Conservation (phyloP, 2,113 vertebrate species). For the Rhodinocichla rosea region DNA sequence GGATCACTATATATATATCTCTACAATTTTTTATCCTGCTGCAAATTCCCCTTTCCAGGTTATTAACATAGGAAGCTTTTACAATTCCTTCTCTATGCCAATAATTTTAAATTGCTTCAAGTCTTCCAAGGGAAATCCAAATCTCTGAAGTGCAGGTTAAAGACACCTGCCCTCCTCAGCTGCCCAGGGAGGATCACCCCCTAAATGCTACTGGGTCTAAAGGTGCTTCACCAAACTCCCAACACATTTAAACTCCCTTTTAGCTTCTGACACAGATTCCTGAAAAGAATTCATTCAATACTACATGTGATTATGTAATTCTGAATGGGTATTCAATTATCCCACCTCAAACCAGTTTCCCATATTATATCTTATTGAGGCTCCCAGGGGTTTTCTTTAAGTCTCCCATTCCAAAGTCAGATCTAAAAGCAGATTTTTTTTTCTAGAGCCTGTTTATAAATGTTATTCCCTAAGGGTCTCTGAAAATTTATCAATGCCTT, state of each 20-base stretch:
- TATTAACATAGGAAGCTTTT: not conserved
- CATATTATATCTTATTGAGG: not conserved
- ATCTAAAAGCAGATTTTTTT: not conserved
- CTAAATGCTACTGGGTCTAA: rapidly evolving
- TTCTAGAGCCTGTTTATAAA: not conserved
- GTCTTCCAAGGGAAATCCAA: not conserved
- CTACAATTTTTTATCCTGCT: not conserved
- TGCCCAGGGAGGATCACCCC: not conserved
- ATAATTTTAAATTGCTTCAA: not conserved
- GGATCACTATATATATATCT: not conserved
- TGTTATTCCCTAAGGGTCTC: not conserved
- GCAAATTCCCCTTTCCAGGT: not conserved
- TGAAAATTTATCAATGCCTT: not conserved
- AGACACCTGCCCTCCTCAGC: not conserved
- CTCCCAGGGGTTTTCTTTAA: not conserved
- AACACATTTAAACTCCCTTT: not conserved
- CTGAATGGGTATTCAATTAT: not conserved
- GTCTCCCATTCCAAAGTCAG: not conserved
- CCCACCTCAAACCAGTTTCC: not conserved
- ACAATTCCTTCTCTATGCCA: not conserved
- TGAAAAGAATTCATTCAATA: not conserved
- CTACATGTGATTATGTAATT: not conserved
- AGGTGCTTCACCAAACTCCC: not conserved
- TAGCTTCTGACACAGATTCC: not conserved
- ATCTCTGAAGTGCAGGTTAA: not conserved